A percentile compares a stretch with the other conserved stretches of the same genome.
Evolutionary conservation across 2,113 vertebrate genomes (phyloP).

Genomic region (Lophochroa leadbeateri): DNA sequence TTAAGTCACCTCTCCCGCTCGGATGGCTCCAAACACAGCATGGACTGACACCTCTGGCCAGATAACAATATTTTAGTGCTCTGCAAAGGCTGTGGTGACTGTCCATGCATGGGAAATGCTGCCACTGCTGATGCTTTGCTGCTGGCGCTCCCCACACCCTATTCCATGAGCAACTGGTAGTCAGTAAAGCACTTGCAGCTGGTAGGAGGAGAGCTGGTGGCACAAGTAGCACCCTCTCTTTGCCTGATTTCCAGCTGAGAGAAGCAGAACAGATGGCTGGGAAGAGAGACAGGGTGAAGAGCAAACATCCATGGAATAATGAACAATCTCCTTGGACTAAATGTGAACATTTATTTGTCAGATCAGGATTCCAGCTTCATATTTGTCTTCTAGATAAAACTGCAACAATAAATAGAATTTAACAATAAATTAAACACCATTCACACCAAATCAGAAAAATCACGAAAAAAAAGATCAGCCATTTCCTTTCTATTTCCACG

Average conservation of each 20-base stretch:
- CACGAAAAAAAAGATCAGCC: background rate
- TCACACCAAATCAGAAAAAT: background rate
- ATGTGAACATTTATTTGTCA: background rate
- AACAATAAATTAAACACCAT: background rate
- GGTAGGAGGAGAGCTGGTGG: background rate
- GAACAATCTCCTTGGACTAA: background rate
- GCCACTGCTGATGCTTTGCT: background rate
- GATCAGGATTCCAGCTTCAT: background rate
- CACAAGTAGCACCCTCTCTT: background rate
- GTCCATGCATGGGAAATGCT: accelerated
- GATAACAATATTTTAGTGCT: background rate
- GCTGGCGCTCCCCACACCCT: background rate
- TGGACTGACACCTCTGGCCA: background rate
- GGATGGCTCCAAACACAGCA: background rate
- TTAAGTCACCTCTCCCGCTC: background rate
- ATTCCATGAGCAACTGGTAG: background rate
- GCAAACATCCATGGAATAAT: background rate
- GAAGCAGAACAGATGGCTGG: slow-evolving; percentile 4
- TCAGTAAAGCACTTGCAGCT: background rate
- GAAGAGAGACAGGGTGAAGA: background rate
- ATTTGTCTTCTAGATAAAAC: background rate
- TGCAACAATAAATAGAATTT: background rate
- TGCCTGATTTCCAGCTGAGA: background rate
- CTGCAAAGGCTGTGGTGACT: background rate
- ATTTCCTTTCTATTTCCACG: background rate